Evolutionary conservation across 2,113 vertebrate genomes (phyloP).

Genomic region (Mandrillus leucophaeus): DNA sequence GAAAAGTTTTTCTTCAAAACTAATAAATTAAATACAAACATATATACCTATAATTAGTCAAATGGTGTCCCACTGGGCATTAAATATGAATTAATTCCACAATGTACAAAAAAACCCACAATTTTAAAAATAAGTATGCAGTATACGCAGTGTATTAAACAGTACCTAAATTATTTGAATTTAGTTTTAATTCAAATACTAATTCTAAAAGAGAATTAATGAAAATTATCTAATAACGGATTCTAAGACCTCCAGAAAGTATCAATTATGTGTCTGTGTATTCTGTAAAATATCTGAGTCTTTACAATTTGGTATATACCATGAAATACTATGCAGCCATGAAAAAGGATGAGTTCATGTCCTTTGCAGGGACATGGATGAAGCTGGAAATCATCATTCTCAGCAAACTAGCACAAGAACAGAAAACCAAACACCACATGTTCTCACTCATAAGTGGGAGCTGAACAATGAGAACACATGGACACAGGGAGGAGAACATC

Average conservation of each 20-base stretch:
- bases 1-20: slow-evolving; percentile 3
- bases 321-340: too few relatives aligned
- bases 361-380: too few relatives aligned
- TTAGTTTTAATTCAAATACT: neutral
- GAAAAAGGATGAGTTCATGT: too few relatives aligned
- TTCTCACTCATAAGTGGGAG: too few relatives aligned
- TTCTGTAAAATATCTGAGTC: neutral
- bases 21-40: neutral
- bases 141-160: neutral
- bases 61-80: neutral
- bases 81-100: neutral
- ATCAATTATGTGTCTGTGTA: neutral
- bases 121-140: neutral
- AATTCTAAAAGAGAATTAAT: neutral
- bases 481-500: too few relatives aligned
- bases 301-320: too few relatives aligned
- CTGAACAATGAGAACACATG: too few relatives aligned
- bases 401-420: too few relatives aligned
- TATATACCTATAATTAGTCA: neutral
- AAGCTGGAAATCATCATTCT: too few relatives aligned
- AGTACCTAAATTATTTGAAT: neutral
- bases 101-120: neutral
- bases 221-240: neutral
- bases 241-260: neutral
- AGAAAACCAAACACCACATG: too few relatives aligned